A percentile compares a stretch with the other conserved stretches of the same genome.
Evolutionary conservation across 2,113 vertebrate species (phyloP).

Genomic region (Oryzias javanicus): DNA sequence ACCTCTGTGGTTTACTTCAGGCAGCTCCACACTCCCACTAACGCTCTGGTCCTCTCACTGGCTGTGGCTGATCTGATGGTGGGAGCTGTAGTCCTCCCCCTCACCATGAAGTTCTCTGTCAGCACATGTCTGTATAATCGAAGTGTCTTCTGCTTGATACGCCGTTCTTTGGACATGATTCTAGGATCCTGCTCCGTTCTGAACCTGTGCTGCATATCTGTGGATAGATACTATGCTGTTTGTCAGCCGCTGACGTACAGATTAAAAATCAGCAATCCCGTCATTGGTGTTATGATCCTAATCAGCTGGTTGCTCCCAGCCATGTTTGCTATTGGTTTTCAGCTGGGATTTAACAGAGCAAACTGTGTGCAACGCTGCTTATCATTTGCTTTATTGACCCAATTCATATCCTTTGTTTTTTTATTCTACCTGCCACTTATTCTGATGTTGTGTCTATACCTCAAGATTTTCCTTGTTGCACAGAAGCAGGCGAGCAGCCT

Average conservation of each 20-base stretch:
- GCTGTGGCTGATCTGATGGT: constrained; percentile 31
- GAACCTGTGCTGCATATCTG: constrained; percentile 48
- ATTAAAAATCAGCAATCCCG: constrained; percentile 69
- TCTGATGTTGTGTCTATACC: constrained; percentile 30
- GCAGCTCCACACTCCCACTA: constrained; percentile 20
- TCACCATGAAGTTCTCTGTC: constrained; percentile 13
- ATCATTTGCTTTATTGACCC: neutral
- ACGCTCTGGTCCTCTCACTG: constrained; percentile 29
- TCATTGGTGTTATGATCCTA: constrained; percentile 74
- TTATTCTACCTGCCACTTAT: constrained; percentile 34
- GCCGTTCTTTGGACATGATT: constrained; percentile 30
- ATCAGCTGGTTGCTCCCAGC: constrained; percentile 78
- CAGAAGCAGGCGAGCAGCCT: constrained; percentile 29
- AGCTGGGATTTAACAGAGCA: neutral
- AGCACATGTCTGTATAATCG: constrained; percentile 34
- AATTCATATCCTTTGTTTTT: neutral
- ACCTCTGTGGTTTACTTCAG: constrained; percentile 29
- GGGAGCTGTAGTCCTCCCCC: constrained; percentile 23
- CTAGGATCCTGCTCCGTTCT: constrained; percentile 45
- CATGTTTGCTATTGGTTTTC: constrained; percentile 73
- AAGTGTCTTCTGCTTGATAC: constrained; percentile 37
- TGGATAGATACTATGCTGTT: constrained; percentile 59
- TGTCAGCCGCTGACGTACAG: constrained; percentile 75
- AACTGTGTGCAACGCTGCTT: constrained; percentile 4
- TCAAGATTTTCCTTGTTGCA: constrained; percentile 41